Conservation (phyloP, 2,113 vertebrate genomes). For the Corapipo altera region DNA sequence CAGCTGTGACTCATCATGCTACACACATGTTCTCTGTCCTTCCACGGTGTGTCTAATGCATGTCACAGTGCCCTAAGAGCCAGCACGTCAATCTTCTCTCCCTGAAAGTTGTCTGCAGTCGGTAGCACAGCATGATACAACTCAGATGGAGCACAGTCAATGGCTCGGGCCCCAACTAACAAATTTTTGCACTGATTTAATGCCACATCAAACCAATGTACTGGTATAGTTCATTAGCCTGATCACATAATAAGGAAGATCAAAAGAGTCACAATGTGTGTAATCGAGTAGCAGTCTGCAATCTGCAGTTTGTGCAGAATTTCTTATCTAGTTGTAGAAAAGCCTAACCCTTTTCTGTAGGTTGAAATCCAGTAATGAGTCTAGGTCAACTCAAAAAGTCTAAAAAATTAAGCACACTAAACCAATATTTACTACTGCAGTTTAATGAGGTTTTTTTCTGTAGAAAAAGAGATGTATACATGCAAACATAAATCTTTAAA, state of each 20-base stretch:
- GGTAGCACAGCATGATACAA: neutral
- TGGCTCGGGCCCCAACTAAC: neutral
- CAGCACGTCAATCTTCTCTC: neutral
- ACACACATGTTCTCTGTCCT: neutral
- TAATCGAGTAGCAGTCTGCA: neutral
- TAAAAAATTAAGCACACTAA: neutral
- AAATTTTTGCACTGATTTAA: neutral
- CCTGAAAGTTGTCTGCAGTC: neutral
- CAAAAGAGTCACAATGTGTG: neutral
- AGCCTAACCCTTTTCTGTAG: neutral
- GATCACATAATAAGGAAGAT: neutral
- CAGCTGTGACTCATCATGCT: neutral
- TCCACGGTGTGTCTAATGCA: neutral
- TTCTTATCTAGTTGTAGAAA: neutral
- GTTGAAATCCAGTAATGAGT: neutral
- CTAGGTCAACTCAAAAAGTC: neutral
- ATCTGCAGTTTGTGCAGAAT: neutral
- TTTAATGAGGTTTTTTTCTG: neutral
- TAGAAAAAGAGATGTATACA: neutral
- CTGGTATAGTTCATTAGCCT: neutral
- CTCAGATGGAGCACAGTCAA: neutral
- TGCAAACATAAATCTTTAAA: neutral
- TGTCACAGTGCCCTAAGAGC: neutral
- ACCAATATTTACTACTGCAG: neutral
- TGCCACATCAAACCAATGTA: neutral